Base-by-base conservation (phyloP, 2,888 invertebrate genomes). In the Zygaena filipendulae region DNA sequence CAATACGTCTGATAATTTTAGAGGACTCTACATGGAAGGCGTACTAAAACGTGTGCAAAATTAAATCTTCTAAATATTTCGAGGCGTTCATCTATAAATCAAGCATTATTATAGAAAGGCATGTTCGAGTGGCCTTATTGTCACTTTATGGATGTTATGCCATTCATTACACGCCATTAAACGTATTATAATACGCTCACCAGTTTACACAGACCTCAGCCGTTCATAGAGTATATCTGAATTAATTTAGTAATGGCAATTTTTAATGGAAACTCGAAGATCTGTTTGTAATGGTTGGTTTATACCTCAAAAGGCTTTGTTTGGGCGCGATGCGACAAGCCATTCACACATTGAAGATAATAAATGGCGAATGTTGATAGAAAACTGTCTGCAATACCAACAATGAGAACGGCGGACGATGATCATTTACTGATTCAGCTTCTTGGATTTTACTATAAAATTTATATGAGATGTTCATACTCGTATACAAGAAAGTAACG, bases 81-180 rank as follows among this genome's bases (percentile, higher is more conserved):
- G 66, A 61, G 56, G 55, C 54, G 52, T 54, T 52, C 52, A 32
- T 38, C 67, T 58, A 79, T 79, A 77, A 79, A 79, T 79, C 77
- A 79, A 52, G 51, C 52, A 60, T 66, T 74, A 70, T 66, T 68
- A 72, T 70, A 74, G 69, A 70, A 61, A 68, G 64, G 64, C 69
- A 58, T 60, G 59, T 74, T 75, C 69, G 70, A 75, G 77, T 71
- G 63, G 60, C 62, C 54, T 57, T 64, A 72, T 79, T 79, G 79
- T 79, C 59, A 59, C 59, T 70, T 77, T 75, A 79, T 79, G 63
- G 77, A 74, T 79, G 79, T 79, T 75, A 75, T 71, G 58, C 71
- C 63, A 74, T 79, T 75, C 77, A 77, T 77, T 79, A 75, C 79
- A 74, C 56, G 67, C 75, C 79, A 79, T 79, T 79, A 74, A 77